Conservation (phyloP, 2,888 invertebrate genomes). For the Chrysodeixis includens region DNA sequence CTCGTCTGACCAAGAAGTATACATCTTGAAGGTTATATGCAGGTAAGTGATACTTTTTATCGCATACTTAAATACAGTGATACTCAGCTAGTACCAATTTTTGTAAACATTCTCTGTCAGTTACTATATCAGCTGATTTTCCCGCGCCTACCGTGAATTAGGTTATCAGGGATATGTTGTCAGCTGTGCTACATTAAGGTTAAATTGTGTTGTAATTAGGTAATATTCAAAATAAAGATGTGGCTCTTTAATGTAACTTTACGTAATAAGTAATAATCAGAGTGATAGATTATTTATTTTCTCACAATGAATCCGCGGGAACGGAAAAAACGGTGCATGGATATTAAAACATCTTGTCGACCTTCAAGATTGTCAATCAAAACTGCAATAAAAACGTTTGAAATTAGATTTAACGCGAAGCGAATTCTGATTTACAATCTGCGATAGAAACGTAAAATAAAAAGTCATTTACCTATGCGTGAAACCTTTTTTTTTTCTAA, state of each 20-base stretch:
- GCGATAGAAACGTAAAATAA: background rate
- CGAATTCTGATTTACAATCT: background rate
- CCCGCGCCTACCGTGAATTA: background rate
- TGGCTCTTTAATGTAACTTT: too few species aligned
- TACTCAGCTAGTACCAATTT: background rate
- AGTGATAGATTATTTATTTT: background rate
- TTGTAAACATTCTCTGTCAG: background rate
- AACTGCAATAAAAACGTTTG: background rate
- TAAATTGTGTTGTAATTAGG: background rate
- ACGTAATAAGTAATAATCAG: too few species aligned
- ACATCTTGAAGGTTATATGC: slow-evolving; percentile 43
- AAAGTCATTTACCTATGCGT: background rate
- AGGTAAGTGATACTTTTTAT: slow-evolving; percentile 42
- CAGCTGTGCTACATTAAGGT: background rate
- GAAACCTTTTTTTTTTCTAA: background rate
- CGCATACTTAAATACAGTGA: background rate
- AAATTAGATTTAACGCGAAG: background rate
- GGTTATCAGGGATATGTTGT: background rate
- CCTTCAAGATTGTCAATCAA: slow-evolving; percentile 1
- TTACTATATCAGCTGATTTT: background rate
- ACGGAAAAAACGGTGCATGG: background rate
- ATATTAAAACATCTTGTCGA: background rate
- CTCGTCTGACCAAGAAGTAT: slow-evolving; percentile 49
- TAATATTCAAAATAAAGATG: too few species aligned
- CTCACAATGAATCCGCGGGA: background rate